Base-by-base conservation (phyloP, 2,113 vertebrate genomes). In the Eurystomus gularis region DNA sequence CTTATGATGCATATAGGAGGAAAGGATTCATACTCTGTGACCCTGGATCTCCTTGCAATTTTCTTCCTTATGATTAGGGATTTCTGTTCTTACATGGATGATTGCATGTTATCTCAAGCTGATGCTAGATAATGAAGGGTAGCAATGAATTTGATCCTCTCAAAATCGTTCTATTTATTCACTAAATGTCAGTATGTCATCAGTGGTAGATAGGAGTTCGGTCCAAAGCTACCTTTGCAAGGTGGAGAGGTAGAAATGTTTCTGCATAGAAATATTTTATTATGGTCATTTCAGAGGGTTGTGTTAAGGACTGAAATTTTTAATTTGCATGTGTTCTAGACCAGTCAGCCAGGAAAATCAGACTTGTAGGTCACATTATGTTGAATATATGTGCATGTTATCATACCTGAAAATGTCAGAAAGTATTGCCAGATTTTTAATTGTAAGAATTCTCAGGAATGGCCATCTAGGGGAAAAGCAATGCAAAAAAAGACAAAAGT, bases 391-490 rank as follows among this genome's bases (percentile, higher is more conserved):
- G 2, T 73, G 76, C 46, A 7, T 61, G 57, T 82, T 35, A 48
- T 78, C 60, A 1, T 93, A 51, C 57, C 64, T 94, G 77, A 88
- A 93, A 94, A 70, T 86, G 91, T 55, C 77, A 90, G 86, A 88
- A 93, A 95, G 37, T 17, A 9, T 48, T 80, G 80, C 76, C 76
- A 90, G 46, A 28, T 71, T 94, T 88, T 65, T 65, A 76, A 80
- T 83, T 52, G 25, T 58, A 78, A 55, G 51, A 83, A 83, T 83
- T 95, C 72, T 83, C 40, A 62, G 51, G 58, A 93, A 37, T 70
- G 62, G 20, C 79, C 86, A 62, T 58, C 76, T 90, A 39, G 76
- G 49, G 68, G 39, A 78, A 81, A 44, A 75, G 29, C 31, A 84
- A 76, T 58, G 15, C 69, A 19, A 81, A 83, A 94, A 93, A 88